Base-by-base conservation (phyloP, 2,113 vertebrate genomes). In the Megaceryle maxima region DNA sequence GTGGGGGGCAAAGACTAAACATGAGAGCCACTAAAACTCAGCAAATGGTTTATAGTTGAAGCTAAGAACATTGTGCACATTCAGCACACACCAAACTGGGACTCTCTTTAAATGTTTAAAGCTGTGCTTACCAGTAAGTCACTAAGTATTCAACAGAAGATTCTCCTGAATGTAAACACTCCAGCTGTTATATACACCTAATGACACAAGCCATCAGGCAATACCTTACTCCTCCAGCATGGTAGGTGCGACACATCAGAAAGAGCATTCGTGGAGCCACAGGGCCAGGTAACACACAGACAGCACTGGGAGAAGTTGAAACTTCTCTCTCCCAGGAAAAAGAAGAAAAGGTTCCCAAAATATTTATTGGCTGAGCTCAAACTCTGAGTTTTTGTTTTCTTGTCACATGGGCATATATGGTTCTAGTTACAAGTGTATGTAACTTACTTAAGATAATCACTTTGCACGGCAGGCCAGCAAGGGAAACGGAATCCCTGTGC, bases 221-320 rank as follows among this genome's bases (percentile, higher is more conserved):
- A 56, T 16, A 83, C 41, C n/a, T 11, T 43, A 14, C 43, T 83
- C 41, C 28, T 83, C 51, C 5, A 0, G 0, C 2, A 10, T 2
- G 15, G 50, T 2, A 83, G 53, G 46, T 46, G 48, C 28, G 70
- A 4, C 55, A 4, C 25, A 64, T 11, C 29, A 10, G 17, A 29
- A 92, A 16, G 21, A n/a, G 39, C 1, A 0, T 17, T 5, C 4
- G 13, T 13, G 31, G 43, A 92, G 48, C 35, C 51, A 64, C 5
- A 12, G 41, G 7, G 10, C 21, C 19, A 79, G 37, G 28, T 21
- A 87, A 60, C 9, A n/a, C 60, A 46, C 16, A 57, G 44, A 6
- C 1, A 0, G 29, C 46, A 59, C 1, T 0, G 0, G 12, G 31
- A 81, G 31, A 68, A 67, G 11, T 0, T 22, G 20, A 78, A 39